These are phyloP conservation scores for Acronicta alni DNA, from an alignment of 2,888 invertebrate species.

Conservation along the genomic window DNA sequence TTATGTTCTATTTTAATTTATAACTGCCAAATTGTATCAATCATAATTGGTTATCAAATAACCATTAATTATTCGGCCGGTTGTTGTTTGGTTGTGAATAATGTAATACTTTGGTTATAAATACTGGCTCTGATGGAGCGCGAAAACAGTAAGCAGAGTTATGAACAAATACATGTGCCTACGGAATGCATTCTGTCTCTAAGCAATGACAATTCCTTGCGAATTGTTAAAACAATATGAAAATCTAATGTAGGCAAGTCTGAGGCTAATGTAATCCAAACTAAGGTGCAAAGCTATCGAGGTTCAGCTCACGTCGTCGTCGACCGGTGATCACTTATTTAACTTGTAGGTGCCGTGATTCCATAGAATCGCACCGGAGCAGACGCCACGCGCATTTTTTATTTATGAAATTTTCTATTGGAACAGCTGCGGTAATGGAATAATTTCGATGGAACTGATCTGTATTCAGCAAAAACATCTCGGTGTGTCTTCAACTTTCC, in stretches of 20 bases:
- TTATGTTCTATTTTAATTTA: constrained; percentile 77
- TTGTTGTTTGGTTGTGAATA: constrained; percentile 31
- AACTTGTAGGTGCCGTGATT: constrained; percentile 85
- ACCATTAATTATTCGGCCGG: constrained; percentile 52
- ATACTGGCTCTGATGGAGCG: constrained; percentile 4
- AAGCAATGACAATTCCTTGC: constrained; percentile 2
- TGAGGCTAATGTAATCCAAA: constrained; percentile 61
- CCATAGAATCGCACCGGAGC: constrained; percentile 80
- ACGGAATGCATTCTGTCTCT: constrained; percentile 1
- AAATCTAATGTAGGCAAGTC: constrained; percentile 36
- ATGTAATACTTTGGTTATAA: constrained; percentile 25
- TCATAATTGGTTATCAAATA: constrained; percentile 64
- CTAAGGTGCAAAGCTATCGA: constrained; percentile 70
- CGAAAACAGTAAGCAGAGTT: constrained; percentile 1
- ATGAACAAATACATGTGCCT: constrained; percentile 1
- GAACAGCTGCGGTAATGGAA: constrained; percentile 79
- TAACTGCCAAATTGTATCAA: constrained; percentile 74
- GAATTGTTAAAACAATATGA: constrained; percentile 1
- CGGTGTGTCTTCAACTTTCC: constrained; percentile 71
- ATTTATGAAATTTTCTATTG: constrained; percentile 83
- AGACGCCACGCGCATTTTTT: constrained; percentile 79
- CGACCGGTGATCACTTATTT: constrained; percentile 87
- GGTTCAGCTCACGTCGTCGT: constrained; percentile 77
- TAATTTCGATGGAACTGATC: constrained; percentile 81
- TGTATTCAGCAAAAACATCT: constrained; percentile 80